These are phyloP conservation scores for Todus mexicanus DNA, from an alignment of 2,797 vertebrate species.

Conservation along the genomic window DNA sequence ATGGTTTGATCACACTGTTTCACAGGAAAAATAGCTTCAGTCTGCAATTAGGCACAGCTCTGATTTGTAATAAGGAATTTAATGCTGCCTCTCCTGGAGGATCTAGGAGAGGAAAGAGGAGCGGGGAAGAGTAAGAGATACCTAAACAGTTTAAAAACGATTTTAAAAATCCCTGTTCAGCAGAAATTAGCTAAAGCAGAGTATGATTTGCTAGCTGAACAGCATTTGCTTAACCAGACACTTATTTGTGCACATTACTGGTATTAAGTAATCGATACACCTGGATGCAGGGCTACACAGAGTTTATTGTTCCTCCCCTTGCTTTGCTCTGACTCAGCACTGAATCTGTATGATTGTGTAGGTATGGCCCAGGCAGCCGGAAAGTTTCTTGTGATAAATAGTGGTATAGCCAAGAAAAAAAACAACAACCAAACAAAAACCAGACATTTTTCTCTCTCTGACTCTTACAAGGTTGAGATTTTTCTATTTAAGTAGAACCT, in stretches of 20 bases:
- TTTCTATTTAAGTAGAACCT: not conserved
- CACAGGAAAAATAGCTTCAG: not conserved
- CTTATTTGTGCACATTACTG: not conserved
- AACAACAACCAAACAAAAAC: not conserved
- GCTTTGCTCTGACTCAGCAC: not conserved
- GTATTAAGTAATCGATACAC: conserved; percentile 29
- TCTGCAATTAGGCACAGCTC: not conserved
- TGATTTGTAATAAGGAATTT: not conserved
- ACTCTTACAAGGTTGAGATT: not conserved
- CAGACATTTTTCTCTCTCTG: not conserved
- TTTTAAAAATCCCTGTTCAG: not conserved
- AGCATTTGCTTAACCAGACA: not conserved
- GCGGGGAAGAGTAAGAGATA: not conserved
- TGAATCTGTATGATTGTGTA: not conserved
- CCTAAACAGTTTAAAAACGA: not conserved
- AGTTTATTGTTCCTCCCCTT: not conserved
- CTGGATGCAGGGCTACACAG: not conserved
- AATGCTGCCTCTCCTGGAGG: not conserved
- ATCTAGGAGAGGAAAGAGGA: not conserved
- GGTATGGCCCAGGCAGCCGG: not conserved
- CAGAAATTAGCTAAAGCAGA: not conserved
- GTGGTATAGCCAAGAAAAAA: not conserved
- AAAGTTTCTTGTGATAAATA: not conserved
- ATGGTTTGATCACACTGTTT: not conserved
- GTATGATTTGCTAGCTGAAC: not conserved